Evolutionary conservation across 2,797 vertebrate genomes (phyloP), one percentile per base, ranked within the genome.

Genomic region (Falco novaeseelandiae): DNA sequence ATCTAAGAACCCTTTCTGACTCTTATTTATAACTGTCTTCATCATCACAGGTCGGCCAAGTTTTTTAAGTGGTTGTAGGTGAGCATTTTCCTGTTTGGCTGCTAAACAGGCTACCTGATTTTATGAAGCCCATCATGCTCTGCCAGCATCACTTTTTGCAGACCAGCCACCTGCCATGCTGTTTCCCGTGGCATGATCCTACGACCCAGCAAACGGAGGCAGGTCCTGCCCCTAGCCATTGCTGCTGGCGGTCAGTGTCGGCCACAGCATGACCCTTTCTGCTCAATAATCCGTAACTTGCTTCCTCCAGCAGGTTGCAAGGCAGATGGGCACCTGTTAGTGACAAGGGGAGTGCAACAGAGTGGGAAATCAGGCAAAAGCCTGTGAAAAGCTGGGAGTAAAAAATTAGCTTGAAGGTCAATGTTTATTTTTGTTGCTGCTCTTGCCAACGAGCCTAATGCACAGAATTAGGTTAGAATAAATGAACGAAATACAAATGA

Each of bases 181-280:
- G 3, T 32, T 51, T 58, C 30, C 32, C 3, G 3, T 8, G 19
- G 30, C 30, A 21, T 10, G 13, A 46, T 72, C 11, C 14, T 71
- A 4, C 20, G 6, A 66, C 2, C n/a, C 21, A 48, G n/a, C 0
- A 0, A 62, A 63, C 0, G 0, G 29, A 59, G 36, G 42, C 9
- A 72, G 63, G 66, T 13, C 23, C 21, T 38, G 14, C 9, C 25
- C 21, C 7, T 52, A 26, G 15, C 6, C 36, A 11, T 2, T 9
- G 14, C 7, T 63, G 1, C 23, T 46, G 6, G 25, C 21, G 29
- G 3, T 48, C 4, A 3, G 2, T 30, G 38, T 32, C 4, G 5
- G 44, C 20, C 29, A 13, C 1, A 79, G 10, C 0, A 0, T 21
- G n/a, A 3, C 8, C 11, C 5, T 9, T 22, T 71, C 36, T 46